Percentiles rank a stretch among this genome's conserved stretches.
Conservation (phyloP, 1,140 invertebrate species). For the Periplaneta americana region DNA sequence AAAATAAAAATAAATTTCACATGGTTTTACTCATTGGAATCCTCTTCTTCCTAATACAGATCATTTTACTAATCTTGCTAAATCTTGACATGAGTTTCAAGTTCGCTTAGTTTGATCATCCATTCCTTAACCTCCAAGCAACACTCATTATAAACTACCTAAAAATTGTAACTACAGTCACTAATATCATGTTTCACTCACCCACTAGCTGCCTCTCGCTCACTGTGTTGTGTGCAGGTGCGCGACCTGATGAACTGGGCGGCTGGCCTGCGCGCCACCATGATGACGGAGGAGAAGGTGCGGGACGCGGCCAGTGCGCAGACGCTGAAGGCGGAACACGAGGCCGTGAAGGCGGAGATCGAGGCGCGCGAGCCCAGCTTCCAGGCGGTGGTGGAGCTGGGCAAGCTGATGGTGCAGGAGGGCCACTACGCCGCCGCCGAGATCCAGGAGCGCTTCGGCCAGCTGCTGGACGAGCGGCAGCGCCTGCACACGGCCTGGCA, state of each 20-base stretch:
- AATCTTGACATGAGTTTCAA: no score
- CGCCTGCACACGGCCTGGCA: conserved; percentile 82
- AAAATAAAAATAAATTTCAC: no score
- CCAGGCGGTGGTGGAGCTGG: conserved; percentile 52
- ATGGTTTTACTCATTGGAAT: no score
- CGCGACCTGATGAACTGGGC: conserved; percentile 89
- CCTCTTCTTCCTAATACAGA: no score
- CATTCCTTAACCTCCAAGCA: no score
- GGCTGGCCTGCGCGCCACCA: conserved; percentile 66
- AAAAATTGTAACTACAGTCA: no score
- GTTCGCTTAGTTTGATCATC: no score
- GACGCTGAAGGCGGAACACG: conserved; percentile 81
- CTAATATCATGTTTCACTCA: no score
- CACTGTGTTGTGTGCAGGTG: conserved; percentile 48
- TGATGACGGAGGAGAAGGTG: conserved; percentile 77
- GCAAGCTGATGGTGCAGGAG: conserved; percentile 76
- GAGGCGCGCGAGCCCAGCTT: conserved; percentile 90
- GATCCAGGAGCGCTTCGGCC: conserved; percentile 71
- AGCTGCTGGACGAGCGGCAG: conserved; percentile 71
- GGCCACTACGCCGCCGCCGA: conserved; percentile 78
- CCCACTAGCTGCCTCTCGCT: no score
- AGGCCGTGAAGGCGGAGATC: conserved; percentile 89
- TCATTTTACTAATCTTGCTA: no score
- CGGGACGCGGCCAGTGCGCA: conserved; percentile 84
- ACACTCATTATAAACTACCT: no score